Conservation (phyloP, 2,113 vertebrate genomes). For the Bambusicola thoracicus region DNA sequence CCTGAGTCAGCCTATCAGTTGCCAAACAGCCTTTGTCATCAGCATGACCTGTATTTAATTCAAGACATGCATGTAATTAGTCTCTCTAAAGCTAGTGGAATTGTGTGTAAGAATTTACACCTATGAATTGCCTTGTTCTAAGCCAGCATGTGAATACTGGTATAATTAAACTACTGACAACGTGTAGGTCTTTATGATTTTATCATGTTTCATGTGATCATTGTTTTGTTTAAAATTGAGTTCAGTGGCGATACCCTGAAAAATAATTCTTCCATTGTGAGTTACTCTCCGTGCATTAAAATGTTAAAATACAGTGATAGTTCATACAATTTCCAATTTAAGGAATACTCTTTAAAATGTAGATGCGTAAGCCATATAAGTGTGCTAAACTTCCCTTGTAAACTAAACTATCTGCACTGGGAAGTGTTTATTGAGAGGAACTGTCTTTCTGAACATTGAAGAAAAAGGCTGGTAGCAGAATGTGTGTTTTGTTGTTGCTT, state of each 20-base stretch:
- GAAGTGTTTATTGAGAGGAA: neutral
- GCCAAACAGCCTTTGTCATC: neutral
- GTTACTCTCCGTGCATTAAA: neutral
- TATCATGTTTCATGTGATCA: neutral
- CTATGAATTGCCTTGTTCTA: neutral
- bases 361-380: neutral
- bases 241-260: neutral
- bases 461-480: neutral
- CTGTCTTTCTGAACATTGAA: neutral
- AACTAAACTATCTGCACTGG: neutral
- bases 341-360: neutral
- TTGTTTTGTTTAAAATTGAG: neutral
- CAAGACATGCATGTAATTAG: neutral
- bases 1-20: neutral
- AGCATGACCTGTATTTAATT: neutral
- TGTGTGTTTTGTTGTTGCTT: neutral
- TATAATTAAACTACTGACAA: neutral
- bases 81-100: neutral
- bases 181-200: neutral
- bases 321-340: neutral
- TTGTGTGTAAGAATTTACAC: neutral
- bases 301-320: neutral
- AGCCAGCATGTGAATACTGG: neutral
- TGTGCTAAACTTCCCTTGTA: neutral
- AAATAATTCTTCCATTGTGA: neutral